Base-by-base conservation (phyloP, 1,140 invertebrate species). In the Drosophila guanche region DNA sequence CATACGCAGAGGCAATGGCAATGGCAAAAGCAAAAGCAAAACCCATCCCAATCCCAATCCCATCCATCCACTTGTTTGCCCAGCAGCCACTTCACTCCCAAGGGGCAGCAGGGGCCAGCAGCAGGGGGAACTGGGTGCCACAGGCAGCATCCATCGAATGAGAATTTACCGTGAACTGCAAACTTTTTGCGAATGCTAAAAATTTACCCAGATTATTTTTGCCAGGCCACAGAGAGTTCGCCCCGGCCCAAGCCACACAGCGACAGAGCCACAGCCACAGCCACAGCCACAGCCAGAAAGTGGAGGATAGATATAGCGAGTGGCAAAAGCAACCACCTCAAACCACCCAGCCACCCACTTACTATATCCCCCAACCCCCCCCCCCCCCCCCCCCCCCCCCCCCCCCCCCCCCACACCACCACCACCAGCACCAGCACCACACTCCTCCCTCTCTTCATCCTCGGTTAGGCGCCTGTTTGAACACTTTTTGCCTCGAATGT, bases 401-500 rank as follows among this genome's bases (percentile, higher is more conserved):
- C 10, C 5, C 7, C 8, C 16, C 23, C 20, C 46, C 16, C 29
- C 65, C 37, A n/a, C n/a, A n/a, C n/a, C n/a, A n/a, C n/a, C n/a
- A n/a, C n/a, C n/a, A n/a, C 16, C 16, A 20, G 1, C 16, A 20
- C 16, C 16, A 20, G 0, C 16, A 20, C 0, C 10, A 14, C 27
- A 14, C 23, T 47, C 66, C 52, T 23, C 7, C 4, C 22, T 41
- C 42, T 5, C 42, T 40, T 41, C 37, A 4, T 37, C 57, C 59
- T 72, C 55, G 47, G 57, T 68, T 74, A 57, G 33, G 59, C 67
- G 45, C 40, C 69, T 66, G 62, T 72, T 79, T 73, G 78, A 81
- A 81, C 73, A 81, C 73, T 79, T 73, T 81, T 85, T 69, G 80
- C 77, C 42, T 57, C 56, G 65, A 84, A 83, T 83, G 79, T 75